These are phyloP conservation scores for Brachionus plicatilis DNA, from an alignment of 1,140 invertebrate species.

Conservation along the genomic window DNA sequence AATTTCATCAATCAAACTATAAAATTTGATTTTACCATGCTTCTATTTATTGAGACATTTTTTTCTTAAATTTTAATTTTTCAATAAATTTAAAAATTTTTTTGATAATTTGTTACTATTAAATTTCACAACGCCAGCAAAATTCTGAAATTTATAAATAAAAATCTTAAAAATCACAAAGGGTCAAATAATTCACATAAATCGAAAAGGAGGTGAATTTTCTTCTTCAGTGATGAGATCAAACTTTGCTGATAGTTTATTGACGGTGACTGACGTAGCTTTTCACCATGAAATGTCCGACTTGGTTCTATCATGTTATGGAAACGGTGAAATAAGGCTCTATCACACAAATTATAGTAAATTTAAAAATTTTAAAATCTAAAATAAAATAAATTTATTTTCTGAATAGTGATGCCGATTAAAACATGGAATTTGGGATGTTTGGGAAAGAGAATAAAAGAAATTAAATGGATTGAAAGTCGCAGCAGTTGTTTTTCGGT, in stretches of 20 bases:
- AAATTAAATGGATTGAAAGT: slow-evolving; percentile 34
- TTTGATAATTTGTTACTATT: not conserved
- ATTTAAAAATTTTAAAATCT: not conserved
- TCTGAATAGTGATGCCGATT: not conserved
- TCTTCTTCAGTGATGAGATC: slow-evolving; percentile 10
- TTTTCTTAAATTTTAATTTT: no score
- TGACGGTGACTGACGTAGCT: slow-evolving; percentile 17
- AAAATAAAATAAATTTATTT: not conserved
- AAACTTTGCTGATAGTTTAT: not conserved
- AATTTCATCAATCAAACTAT: no score
- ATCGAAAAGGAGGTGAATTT: slow-evolving; percentile 23
- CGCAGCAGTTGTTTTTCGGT: slow-evolving; percentile 12
- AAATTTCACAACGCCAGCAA: no score
- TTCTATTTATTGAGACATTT: no score
- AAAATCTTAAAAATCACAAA: not conserved
- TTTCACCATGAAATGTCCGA: slow-evolving; percentile 35
- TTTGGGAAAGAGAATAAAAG: slow-evolving; percentile 6
- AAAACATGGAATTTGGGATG: slow-evolving; percentile 25
- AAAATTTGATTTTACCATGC: no score
- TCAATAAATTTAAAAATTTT: not conserved
- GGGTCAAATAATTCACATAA: slow-evolving; percentile 38
- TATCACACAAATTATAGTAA: slow-evolving; percentile 34
- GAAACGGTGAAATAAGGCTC: slow-evolving; percentile 35
- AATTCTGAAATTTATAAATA: no score
- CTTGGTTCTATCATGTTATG: slow-evolving; percentile 19